Percentiles rank a stretch among this genome's conserved stretches.
phyloP scores from a whole-genome alignment of 2,888 invertebrate species.

The Ophonus ardosiacus region DNA sequence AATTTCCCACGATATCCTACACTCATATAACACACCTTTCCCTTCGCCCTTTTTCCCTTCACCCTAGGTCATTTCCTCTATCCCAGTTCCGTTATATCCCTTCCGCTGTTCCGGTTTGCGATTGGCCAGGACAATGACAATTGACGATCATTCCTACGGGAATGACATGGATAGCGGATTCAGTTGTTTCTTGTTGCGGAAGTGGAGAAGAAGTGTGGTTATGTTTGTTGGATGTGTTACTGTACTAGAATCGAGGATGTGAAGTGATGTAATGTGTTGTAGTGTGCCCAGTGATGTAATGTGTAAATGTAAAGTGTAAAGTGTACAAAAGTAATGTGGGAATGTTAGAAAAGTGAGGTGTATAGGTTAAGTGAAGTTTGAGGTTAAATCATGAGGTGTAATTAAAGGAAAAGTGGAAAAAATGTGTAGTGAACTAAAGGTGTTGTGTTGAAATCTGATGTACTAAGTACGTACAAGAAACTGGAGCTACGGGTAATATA shows the following conservation, averaged over 20 bases:
- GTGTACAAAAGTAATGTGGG: neutral
- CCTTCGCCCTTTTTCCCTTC: neutral
- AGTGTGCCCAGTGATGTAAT: neutral
- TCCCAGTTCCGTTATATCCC: slow-evolving; percentile 16
- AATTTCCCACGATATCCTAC: slow-evolving; percentile 31
- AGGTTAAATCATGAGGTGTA: neutral
- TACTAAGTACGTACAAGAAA: too few relatives aligned
- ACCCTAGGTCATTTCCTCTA: neutral
- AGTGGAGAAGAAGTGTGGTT: slow-evolving; percentile 35
- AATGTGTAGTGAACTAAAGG: neutral
- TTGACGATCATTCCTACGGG: slow-evolving; percentile 1
- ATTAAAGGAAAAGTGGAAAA: neutral
- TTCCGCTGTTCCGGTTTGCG: slow-evolving; percentile 56
- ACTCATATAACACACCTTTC: neutral
- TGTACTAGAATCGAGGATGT: neutral
- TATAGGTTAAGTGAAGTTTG: neutral
- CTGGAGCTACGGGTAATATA: too few relatives aligned
- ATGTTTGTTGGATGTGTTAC: neutral
- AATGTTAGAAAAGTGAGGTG: neutral
- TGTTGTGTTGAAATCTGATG: too few relatives aligned
- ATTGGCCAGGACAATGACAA: slow-evolving; percentile 41
- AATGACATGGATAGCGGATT: slow-evolving; percentile 36
- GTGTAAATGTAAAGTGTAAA: neutral
- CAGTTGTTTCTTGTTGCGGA: slow-evolving; percentile 37
- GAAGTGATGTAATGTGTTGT: slow-evolving; percentile 2